Evolutionary conservation across 2,888 invertebrate genomes (phyloP), one percentile per base, ranked within the genome.

Genomic region (Linyphia triangularis): DNA sequence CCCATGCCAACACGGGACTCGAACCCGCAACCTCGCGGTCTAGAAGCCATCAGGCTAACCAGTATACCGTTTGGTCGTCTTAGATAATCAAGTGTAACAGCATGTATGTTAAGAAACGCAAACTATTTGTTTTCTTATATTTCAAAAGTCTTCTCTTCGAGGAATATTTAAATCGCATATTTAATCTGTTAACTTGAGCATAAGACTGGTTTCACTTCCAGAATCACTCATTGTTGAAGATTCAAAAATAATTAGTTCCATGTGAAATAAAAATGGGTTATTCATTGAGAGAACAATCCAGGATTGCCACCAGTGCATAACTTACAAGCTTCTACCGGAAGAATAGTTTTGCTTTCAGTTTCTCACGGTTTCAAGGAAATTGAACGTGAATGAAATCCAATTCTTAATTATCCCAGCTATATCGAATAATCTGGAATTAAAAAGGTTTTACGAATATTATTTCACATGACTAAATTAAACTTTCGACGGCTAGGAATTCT

Each of bases 221-320:
- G 72, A 22, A 72, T 51, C 51, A 57, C 72, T 51, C 72, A 72
- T 51, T 51, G 7, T 40, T 24, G 13, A 19, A 72, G 3, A 28
- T 59, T 19, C 22, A 24, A 59, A 59, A 16, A 33, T 33, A 33
- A 33, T 67, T 33, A 30, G 10, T 10, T 16, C 43, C 13, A 43
- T 13, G 16, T n/a, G 33, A 16, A 67, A 28, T 19, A 19, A 67
- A 67, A 67, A 30, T 75, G 33, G 75, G 19, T 19, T 75, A 30
- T 75, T 75, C 59, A 24, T 51, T 13, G 13, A 59, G 59, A n/a
- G 13, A 43, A 28, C 61, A 72, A 26, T 59, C 59, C 51, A n/a
- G 19, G n/a, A 26, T 51, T 33, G 19, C 30, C 75, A 75, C 33
- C 75, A 59, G 59, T 28, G 75, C 75, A 75, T 30, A 75, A 75